Evolutionary conservation across 2,113 vertebrate genomes (phyloP).

Genomic region (Chloroceryle aenea): DNA sequence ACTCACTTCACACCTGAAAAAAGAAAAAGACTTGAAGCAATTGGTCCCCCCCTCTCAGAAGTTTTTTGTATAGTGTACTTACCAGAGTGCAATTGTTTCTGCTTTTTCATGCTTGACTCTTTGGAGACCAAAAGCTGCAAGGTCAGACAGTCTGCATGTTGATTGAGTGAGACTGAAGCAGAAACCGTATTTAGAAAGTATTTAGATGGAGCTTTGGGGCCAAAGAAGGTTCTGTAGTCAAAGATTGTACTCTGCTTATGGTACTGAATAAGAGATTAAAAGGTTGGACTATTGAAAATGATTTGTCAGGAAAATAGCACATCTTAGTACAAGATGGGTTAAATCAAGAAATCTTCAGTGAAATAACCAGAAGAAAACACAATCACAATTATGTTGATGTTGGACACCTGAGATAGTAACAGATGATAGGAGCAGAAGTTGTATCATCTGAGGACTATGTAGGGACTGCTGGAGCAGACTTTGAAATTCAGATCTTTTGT

Average conservation of each 20-base stretch:
- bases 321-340: background rate
- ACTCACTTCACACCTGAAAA: background rate
- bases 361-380: background rate
- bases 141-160: background rate
- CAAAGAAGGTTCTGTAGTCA: background rate
- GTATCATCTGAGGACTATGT: background rate
- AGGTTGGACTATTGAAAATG: background rate
- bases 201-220: background rate
- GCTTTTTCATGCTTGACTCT: background rate
- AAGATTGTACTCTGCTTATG: background rate
- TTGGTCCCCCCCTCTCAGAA: background rate
- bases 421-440: background rate
- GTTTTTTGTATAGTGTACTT: background rate
- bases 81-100: background rate
- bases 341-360: background rate
- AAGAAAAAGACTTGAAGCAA: background rate
- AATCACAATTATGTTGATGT: background rate
- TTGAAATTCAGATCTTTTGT: constrained; percentile 1
- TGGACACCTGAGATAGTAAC: background rate
- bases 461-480: background rate
- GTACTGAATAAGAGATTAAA: background rate
- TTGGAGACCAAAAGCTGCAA: background rate
- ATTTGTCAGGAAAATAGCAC: background rate
- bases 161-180: background rate
- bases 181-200: background rate